Evolutionary conservation across 2,888 invertebrate species (phyloP), one percentile per base, ranked within the genome.

Genomic region (Tenthredo scrophulariae): DNA sequence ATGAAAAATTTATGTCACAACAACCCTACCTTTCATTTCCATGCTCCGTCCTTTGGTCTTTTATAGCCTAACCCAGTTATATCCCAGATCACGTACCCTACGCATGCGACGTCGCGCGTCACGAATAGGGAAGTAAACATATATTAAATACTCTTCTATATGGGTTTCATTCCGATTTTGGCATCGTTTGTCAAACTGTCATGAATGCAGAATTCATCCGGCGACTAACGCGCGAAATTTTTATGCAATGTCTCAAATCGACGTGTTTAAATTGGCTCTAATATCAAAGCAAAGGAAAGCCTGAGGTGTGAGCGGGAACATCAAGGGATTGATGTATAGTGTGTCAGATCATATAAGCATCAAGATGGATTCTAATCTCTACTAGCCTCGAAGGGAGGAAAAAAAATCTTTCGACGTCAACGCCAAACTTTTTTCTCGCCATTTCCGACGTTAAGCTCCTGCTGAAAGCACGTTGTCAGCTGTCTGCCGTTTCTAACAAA

Each of bases 401-500:
- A 70, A 43, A 74, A 43, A 74, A 43, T 74, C 74, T 43, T 22
- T 43, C 43, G 43, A 74, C 74, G 26, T 29, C n/a, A 43, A 18
- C 4, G 13, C 74, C 22, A 26, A 43, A 26, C 26, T 43, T 43
- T 74, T 43, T 18, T 43, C 26, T 74, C 15, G 10, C 22, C 43
- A 6, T 43, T 37, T 2, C 74, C 43, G 43, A 43, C 74, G 40
- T 74, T 74, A 74, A 74, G 74, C 74, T 43, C 22, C 5, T 74
- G 26, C 43, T 22, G 74, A 74, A 74, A 74, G 26, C 22, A 74
- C 43, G 74, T 43, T 74, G 74, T 74, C 74, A 74, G 74, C 74
- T 74, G 40, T 74, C 43, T 43, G 43, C n/a, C 74, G n/a, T 74
- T 40, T 74, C 74, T 74, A 74, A 74, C 43, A 74, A 74, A 74